A percentile compares a stretch with the other conserved stretches of the same genome.
Evolutionary conservation across 2,113 vertebrate species (phyloP).

Genomic region (Hystrix brachyura): DNA sequence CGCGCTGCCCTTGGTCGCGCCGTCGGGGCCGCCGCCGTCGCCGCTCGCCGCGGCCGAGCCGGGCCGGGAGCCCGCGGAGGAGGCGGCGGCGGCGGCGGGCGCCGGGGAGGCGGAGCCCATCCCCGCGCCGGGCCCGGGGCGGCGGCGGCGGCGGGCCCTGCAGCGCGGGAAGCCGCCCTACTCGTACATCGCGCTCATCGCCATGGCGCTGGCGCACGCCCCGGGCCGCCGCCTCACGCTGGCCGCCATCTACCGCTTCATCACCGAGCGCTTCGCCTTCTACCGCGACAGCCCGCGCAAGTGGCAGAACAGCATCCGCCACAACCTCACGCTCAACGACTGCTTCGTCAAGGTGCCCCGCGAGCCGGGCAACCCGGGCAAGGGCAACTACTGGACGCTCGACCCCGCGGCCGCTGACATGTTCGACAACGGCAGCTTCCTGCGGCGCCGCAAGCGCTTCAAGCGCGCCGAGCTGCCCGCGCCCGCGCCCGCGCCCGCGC

Average conservation of each 20-base stretch:
- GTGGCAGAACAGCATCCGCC: slow-evolving; percentile 93
- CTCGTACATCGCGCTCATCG: slow-evolving; percentile 98
- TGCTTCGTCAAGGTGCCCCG: slow-evolving; percentile 93
- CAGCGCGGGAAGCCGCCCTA: slow-evolving; percentile 98
- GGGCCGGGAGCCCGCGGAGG: slow-evolving; percentile 76
- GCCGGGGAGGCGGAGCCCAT: slow-evolving; percentile 83
- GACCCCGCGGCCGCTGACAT: slow-evolving; percentile 95
- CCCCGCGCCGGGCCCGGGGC: slow-evolving; percentile 86
- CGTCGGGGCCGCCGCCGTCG: slow-evolving; percentile 76
- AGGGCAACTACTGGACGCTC: slow-evolving; percentile 98
- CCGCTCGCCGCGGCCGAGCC: slow-evolving; percentile 91
- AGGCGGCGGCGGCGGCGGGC: slow-evolving; percentile 74
- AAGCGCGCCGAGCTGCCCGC: slow-evolving; percentile 93
- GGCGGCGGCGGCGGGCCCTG: slow-evolving; percentile 95
- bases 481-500: background rate
- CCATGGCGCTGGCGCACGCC: slow-evolving; percentile 98
- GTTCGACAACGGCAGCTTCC: slow-evolving; percentile 99
- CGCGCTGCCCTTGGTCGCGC: slow-evolving; percentile 63
- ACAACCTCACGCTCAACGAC: slow-evolving; percentile 93
- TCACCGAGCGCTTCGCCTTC: slow-evolving; percentile 98
- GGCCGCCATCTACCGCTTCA: slow-evolving; percentile 98
- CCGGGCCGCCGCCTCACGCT: slow-evolving; percentile 96
- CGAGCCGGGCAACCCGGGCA: slow-evolving; percentile 95
- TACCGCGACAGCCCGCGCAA: slow-evolving; percentile 98
- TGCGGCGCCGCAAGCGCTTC: slow-evolving; percentile 96